Percentiles rank a stretch among this genome's conserved stretches.
phyloP scores from a whole-genome alignment of 2,888 invertebrate genomes.

The Lissocephala sabroskyi region DNA sequence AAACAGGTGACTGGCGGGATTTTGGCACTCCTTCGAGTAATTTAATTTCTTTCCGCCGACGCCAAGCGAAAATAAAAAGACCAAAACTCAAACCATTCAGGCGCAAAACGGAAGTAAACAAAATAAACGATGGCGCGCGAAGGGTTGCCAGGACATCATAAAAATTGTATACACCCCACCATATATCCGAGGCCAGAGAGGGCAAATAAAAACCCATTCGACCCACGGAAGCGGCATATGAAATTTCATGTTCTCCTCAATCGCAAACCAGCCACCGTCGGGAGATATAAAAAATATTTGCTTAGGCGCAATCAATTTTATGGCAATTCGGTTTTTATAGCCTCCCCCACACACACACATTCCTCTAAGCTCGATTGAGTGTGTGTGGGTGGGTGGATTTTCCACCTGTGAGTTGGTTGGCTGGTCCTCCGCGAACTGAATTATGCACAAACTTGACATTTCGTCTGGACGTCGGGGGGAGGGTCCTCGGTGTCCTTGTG shows the following conservation, averaged over 20 bases:
- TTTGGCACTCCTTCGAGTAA: too few species aligned
- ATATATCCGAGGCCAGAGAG: neutral
- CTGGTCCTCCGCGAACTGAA: neutral
- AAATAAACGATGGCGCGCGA: neutral
- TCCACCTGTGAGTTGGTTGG: too few species aligned
- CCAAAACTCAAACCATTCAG: neutral
- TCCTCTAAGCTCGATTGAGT: slow-evolving; percentile 6
- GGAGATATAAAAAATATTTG: slow-evolving; percentile 46
- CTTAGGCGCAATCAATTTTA: slow-evolving; percentile 63
- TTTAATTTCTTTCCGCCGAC: too few species aligned
- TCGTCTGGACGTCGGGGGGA: neutral
- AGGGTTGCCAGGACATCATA: neutral
- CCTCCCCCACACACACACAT: slow-evolving; percentile 1
- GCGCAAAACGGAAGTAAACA: slow-evolving; percentile 1
- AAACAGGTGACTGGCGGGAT: too few species aligned
- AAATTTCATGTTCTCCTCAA: neutral
- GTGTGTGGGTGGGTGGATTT: neutral
- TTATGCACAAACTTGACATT: neutral
- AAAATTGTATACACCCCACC: neutral
- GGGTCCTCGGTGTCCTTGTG: slow-evolving; percentile 13
- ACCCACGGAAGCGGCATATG: neutral
- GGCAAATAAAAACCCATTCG: neutral
- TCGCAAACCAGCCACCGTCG: neutral
- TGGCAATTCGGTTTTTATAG: slow-evolving; percentile 46
- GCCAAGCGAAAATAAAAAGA: too few species aligned